phyloP scores from a whole-genome alignment of 1,140 invertebrate genomes.

The Reticulitermes speratus region DNA sequence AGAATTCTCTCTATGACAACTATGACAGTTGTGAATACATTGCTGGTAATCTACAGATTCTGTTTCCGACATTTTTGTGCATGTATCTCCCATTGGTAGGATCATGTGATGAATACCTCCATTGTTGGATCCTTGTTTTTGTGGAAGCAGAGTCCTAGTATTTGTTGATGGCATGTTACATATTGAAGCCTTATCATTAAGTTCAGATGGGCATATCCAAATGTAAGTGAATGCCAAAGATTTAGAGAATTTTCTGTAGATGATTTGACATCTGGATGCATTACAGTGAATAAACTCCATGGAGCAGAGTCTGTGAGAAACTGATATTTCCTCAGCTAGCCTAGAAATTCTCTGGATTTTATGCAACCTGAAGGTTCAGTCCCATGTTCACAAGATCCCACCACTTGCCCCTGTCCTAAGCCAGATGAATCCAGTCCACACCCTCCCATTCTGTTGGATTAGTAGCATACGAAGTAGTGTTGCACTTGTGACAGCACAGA shows the following conservation, averaged over 20 bases:
- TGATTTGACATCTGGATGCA: not conserved
- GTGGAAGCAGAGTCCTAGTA: not conserved
- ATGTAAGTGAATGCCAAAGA: not conserved
- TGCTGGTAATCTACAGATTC: no score
- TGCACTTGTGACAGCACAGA: not conserved
- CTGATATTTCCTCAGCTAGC: no score
- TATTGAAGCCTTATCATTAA: not conserved
- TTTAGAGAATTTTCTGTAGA: not conserved
- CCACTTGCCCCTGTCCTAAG: no score
- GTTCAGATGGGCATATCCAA: not conserved
- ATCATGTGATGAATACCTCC: not conserved
- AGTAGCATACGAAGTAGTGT: no score
- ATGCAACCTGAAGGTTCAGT: no score
- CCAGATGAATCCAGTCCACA: no score
- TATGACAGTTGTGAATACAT: no score
- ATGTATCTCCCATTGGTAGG: not conserved
- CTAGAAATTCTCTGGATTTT: no score
- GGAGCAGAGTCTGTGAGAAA: no score
- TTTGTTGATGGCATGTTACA: not conserved
- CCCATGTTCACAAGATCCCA: no score
- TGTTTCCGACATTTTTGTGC: not conserved
- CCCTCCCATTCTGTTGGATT: no score
- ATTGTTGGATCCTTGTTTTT: not conserved
- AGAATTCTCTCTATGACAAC: no score
- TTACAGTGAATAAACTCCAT: not conserved